Conservation (phyloP, 1,140 invertebrate species). For the Drosophila sechellia region DNA sequence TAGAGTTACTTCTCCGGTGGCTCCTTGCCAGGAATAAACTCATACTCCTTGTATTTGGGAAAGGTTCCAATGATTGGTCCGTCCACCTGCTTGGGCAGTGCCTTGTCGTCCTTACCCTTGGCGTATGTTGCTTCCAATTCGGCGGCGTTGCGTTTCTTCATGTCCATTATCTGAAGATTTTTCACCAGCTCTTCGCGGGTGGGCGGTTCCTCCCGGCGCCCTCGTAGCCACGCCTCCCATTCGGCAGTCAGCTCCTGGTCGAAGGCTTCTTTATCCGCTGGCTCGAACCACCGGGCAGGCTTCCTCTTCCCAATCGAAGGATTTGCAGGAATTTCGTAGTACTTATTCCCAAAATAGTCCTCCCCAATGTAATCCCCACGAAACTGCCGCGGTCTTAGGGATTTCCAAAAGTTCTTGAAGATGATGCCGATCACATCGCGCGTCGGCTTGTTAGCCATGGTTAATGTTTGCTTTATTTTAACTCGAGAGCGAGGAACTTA, state of each 20-base stretch:
- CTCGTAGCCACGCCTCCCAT: conserved; percentile 93
- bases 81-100: conserved; percentile 69
- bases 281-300: conserved; percentile 89
- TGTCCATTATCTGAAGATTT: conserved; percentile 89
- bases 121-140: conserved; percentile 86
- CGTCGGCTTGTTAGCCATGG: conserved; percentile 81
- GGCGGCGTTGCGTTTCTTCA: conserved; percentile 91
- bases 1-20: conserved; percentile 45
- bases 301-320: conserved; percentile 87
- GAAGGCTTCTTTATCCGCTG: conserved; percentile 87
- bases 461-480: conserved; percentile 37
- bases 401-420: conserved; percentile 87
- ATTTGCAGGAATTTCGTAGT: conserved; percentile 90
- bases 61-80: conserved; percentile 70
- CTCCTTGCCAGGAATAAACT: conserved; percentile 76
- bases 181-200: conserved; percentile 89
- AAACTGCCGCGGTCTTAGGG: conserved; percentile 86
- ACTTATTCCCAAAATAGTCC: conserved; percentile 92
- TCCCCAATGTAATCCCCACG: conserved; percentile 87
- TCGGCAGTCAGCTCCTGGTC: conserved; percentile 91
- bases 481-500: conserved; percentile 14
- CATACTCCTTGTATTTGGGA: conserved; percentile 83
- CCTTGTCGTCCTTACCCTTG: conserved; percentile 78
- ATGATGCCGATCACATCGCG: conserved; percentile 85
- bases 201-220: conserved; percentile 87